phyloP scores from a whole-genome alignment of 2,113 vertebrate genomes.

The Eclectus roratus region DNA sequence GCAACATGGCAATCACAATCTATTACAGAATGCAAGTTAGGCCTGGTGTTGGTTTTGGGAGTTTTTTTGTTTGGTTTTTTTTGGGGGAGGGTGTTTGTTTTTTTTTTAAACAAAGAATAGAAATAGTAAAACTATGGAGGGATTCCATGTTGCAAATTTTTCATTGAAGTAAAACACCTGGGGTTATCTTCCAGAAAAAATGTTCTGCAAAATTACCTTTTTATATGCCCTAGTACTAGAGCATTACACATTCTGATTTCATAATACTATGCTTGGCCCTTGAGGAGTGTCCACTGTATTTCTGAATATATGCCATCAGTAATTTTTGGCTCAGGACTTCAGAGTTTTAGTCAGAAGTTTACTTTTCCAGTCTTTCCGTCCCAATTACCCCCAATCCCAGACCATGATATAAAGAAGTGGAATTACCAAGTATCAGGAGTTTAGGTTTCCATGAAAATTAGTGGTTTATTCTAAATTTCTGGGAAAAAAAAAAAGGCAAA shows the following conservation, averaged over 20 bases:
- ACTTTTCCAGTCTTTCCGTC: accelerated
- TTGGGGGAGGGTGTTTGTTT: accelerated
- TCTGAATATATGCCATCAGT: neutral
- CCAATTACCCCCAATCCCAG: accelerated
- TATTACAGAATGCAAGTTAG: neutral
- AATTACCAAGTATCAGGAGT: neutral
- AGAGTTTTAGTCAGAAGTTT: neutral
- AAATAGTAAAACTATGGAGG: neutral
- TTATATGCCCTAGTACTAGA: neutral
- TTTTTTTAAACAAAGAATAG: neutral
- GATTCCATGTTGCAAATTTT: neutral
- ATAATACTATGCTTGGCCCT: neutral
- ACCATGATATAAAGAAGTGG: neutral
- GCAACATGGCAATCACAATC: neutral
- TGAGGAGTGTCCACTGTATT: neutral
- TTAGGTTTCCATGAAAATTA: neutral
- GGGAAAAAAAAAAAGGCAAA: accelerated
- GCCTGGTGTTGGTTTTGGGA: neutral
- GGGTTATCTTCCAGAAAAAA: neutral
- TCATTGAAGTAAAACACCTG: neutral
- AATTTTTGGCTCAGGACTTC: neutral
- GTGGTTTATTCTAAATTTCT: neutral
- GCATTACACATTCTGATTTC: neutral
- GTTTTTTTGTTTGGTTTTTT: neutral
- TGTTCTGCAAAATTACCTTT: neutral